These are phyloP conservation scores for Echeneis naucrates DNA, from an alignment of 2,797 vertebrate genomes.

Conservation along the genomic window DNA sequence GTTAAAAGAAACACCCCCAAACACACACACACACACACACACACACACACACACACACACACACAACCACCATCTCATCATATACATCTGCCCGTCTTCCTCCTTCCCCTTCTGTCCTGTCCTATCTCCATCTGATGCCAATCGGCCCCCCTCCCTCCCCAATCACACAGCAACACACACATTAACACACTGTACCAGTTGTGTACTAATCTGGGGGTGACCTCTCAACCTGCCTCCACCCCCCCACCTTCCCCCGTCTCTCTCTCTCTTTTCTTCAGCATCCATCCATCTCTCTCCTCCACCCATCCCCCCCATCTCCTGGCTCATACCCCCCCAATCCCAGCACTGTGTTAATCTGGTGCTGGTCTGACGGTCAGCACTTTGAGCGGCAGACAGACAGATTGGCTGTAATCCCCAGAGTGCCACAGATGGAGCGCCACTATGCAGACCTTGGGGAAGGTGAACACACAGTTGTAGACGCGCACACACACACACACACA, in stretches of 20 bases:
- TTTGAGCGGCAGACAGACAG: conserved; percentile 86
- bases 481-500: conserved; percentile 23
- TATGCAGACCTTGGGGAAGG: conserved; percentile 78
- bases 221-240: conserved; percentile 28
- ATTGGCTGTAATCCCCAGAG: conserved; percentile 85
- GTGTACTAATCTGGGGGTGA: conserved; percentile 63
- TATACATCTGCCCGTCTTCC: conserved; percentile 50
- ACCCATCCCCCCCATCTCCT: conserved; percentile 24
- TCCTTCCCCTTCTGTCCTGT: conserved; percentile 55
- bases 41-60: too few species aligned
- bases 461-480: conserved; percentile 56
- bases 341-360: conserved; percentile 82
- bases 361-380: conserved; percentile 84
- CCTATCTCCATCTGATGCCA: conserved; percentile 12
- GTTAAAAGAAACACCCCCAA: not conserved
- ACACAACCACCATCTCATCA: too few species aligned
- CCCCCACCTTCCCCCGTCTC: not conserved
- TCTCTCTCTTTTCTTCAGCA: conserved; percentile 24
- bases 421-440: conserved; percentile 81
- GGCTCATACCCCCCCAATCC: conserved; percentile 57
- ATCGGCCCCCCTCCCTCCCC: conserved; percentile 15
- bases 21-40: too few species aligned
- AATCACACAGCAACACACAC: conserved; percentile 27
- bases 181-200: conserved; percentile 56
- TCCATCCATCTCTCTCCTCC: conserved; percentile 30